Conservation (phyloP, 1,140 invertebrate genomes). For the Anastatus disparis region DNA sequence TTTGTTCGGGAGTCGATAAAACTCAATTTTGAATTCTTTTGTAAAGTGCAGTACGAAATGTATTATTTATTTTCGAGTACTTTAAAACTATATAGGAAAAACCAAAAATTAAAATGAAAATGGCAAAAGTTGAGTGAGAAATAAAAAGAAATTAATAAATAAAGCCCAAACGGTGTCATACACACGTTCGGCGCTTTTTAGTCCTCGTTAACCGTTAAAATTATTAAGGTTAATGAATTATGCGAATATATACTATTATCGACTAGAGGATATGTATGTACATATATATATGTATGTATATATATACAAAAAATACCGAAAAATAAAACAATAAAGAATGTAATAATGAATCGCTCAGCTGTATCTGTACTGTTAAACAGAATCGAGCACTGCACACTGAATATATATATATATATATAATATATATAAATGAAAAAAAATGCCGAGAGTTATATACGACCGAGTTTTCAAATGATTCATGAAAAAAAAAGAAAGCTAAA, state of each 20-base stretch:
- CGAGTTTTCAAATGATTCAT: background rate
- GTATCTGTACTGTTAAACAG: slow-evolving; percentile 6
- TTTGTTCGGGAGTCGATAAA: background rate
- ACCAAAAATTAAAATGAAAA: background rate
- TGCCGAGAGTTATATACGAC: no score
- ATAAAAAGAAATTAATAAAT: background rate
- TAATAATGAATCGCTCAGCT: slow-evolving; percentile 17
- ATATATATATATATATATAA: no score
- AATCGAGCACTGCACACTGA: slow-evolving; percentile 10
- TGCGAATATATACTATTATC: background rate
- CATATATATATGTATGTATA: background rate
- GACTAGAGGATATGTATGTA: background rate
- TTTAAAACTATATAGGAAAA: background rate
- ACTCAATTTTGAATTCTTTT: background rate
- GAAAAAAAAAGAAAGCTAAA: background rate
- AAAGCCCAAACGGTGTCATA: background rate
- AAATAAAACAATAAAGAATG: background rate
- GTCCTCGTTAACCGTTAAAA: slow-evolving; percentile 10
- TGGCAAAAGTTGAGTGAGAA: slow-evolving; percentile 12
- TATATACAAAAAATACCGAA: background rate
- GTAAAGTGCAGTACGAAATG: background rate
- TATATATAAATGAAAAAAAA: no score
- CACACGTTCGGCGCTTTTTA: background rate
- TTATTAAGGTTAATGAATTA: slow-evolving; percentile 1
- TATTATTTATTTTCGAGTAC: slow-evolving; percentile 29